phyloP scores from a whole-genome alignment of 1,140 invertebrate genomes.

The Hydropsyche tenuis region DNA sequence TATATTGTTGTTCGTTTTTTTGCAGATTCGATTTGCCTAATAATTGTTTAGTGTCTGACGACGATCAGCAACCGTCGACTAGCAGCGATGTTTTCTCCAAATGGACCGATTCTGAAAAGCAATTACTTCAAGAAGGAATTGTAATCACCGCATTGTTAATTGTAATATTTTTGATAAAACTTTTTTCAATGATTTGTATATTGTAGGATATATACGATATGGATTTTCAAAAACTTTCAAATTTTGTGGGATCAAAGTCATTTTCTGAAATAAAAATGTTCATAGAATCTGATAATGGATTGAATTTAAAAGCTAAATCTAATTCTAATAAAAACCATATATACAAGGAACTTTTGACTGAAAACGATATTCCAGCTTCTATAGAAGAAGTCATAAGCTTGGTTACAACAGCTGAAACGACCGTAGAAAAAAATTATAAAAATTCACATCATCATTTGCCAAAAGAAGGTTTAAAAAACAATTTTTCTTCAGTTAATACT shows the following conservation, averaged over 20 bases:
- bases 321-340: slow-evolving; percentile 20
- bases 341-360: slow-evolving; percentile 55
- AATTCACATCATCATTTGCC: not conserved
- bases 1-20: slow-evolving; percentile 1
- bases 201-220: slow-evolving; percentile 69
- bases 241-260: slow-evolving; percentile 69
- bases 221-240: slow-evolving; percentile 67
- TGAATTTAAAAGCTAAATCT: slow-evolving; percentile 53
- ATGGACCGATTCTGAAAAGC: slow-evolving; percentile 66
- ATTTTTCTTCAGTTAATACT: not conserved
- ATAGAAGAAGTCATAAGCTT: slow-evolving; percentile 63
- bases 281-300: slow-evolving; percentile 60
- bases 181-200: slow-evolving; percentile 23
- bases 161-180: slow-evolving; percentile 2
- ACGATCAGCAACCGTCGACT: slow-evolving; percentile 42
- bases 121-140: slow-evolving; percentile 66
- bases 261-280: slow-evolving; percentile 65
- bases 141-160: slow-evolving; percentile 52
- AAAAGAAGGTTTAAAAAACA: not conserved
- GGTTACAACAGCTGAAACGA: slow-evolving; percentile 63
- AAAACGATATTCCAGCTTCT: slow-evolving; percentile 60
- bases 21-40: slow-evolving; percentile 14
- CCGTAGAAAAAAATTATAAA: slow-evolving; percentile 50
- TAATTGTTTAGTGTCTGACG: slow-evolving; percentile 32
- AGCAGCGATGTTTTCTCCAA: slow-evolving; percentile 28